Evolutionary conservation across 2,797 vertebrate species (phyloP).

Genomic region (Zenarchopterus dispar): DNA sequence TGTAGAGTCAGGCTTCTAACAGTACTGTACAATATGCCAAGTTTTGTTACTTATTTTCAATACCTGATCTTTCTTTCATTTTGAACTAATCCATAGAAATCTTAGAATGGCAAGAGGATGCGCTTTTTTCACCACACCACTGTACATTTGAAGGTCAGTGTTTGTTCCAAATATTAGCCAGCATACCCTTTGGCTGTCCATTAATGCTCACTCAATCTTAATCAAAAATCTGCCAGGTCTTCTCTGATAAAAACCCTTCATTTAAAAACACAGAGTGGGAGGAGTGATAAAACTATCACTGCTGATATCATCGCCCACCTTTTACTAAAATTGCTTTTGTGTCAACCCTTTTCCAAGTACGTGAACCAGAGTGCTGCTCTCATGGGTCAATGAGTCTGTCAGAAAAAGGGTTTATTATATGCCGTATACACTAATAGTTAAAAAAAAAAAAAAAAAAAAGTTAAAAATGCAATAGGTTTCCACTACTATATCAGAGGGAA

Average conservation of each 20-base stretch:
- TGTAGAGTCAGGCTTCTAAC: too few species aligned
- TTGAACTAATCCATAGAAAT: too few species aligned
- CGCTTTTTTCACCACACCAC: neutral
- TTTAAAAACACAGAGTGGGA: conserved; percentile 46
- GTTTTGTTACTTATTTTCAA: too few species aligned
- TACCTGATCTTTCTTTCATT: too few species aligned
- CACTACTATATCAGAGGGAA: too few species aligned
- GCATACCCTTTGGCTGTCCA: conserved; percentile 56
- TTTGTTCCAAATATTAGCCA: conserved; percentile 25
- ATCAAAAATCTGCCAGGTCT: conserved; percentile 69
- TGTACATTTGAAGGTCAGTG: conserved; percentile 57
- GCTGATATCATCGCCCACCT: conserved; percentile 40
- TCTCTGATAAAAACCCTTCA: conserved; percentile 58
- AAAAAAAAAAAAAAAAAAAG: too few species aligned
- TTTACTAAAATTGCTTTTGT: conserved; percentile 60
- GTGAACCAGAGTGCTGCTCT: conserved; percentile 33
- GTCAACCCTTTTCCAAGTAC: conserved; percentile 44
- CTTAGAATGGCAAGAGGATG: too few species aligned
- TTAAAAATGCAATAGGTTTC: too few species aligned
- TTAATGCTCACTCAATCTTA: conserved; percentile 68
- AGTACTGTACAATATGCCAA: too few species aligned
- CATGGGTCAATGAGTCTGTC: conserved; percentile 31
- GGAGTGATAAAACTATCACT: conserved; percentile 64
- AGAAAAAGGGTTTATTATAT: too few species aligned
- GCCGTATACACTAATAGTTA: too few species aligned